Evolutionary conservation across 2,797 vertebrate species (phyloP).

Genomic region (Manis crassicaudata): DNA sequence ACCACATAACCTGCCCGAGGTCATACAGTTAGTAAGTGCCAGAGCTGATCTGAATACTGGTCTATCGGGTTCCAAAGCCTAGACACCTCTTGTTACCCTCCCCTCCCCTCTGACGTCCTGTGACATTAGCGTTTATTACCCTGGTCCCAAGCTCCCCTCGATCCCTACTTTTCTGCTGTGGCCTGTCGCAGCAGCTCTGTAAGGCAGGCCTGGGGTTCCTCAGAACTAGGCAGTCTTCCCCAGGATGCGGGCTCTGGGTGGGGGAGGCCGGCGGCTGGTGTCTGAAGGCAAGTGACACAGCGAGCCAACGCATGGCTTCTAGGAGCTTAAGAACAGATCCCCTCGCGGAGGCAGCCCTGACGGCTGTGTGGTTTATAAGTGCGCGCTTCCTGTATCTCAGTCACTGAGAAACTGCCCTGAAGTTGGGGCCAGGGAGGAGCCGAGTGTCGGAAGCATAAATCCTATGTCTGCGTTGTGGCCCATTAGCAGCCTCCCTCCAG

Average conservation of each 20-base stretch:
- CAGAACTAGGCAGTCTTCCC: background rate
- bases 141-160: background rate
- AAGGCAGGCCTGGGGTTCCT: background rate
- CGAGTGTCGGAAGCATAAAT: constrained; percentile 14
- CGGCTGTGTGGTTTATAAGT: constrained; percentile 11
- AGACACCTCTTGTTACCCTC: background rate
- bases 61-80: background rate
- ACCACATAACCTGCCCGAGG: background rate
- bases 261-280: background rate
- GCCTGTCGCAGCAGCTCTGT: background rate
- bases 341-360: constrained; percentile 11
- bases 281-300: constrained; percentile 8
- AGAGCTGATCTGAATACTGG: background rate
- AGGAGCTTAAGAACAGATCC: background rate
- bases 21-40: background rate
- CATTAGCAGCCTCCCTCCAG: constrained; percentile 40
- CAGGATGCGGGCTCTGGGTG: background rate
- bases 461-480: constrained; percentile 14
- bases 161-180: background rate
- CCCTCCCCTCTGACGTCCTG: background rate
- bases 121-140: background rate
- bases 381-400: constrained; percentile 55
- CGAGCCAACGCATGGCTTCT: background rate
- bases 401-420: background rate
- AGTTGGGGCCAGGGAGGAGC: background rate